Base-by-base conservation (phyloP, 2,888 invertebrate genomes). In the Rhingia rostrata region DNA sequence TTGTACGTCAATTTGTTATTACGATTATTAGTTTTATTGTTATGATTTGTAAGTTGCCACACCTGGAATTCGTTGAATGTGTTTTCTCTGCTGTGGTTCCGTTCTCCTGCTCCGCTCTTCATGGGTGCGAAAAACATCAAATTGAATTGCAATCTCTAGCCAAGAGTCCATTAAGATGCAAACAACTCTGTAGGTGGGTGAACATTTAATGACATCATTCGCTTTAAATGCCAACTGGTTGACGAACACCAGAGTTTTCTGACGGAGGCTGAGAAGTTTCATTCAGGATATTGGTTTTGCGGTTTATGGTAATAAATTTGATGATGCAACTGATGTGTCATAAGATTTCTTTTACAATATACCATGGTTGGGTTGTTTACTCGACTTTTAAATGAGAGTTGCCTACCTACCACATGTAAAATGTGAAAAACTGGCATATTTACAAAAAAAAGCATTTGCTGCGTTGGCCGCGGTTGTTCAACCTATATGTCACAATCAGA, bases 141-240 rank as follows among this genome's bases (percentile, higher is more conserved):
- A 79, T 83, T 83, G 83, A 84, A 84, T 73, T 84, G 74, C 74
- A 84, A 84, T 84, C 79, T 79, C 69, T 54, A 10, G 74, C 14
- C 35, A 43, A 56, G 61, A 56, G 61, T 79, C 73, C 83, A 84
- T 79, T 84, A 70, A 74, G 79, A 74, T 74, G 74, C 74, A 63
- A 69, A 78, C 67, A 63, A 30, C 67, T 74, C 64, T 54, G 79
- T 84, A 64, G 79, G 79, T 79, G 78, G 79, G 58, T 79, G 69
- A 64, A 49, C 53, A 73, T 74, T 74, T 74, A 63, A 79, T 74
- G 83, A 84, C 69, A 84, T 84, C 79, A 84, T 84, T 79, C 43
- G 49, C 63, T 47, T 83, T 64, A 84, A 84, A 79, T 84, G 79
- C 69, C 83, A 84, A 84, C 74, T 79, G 69, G 69, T 73, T 79